Conservation (phyloP, 2,113 vertebrate genomes). For the Gallinago undulata region DNA sequence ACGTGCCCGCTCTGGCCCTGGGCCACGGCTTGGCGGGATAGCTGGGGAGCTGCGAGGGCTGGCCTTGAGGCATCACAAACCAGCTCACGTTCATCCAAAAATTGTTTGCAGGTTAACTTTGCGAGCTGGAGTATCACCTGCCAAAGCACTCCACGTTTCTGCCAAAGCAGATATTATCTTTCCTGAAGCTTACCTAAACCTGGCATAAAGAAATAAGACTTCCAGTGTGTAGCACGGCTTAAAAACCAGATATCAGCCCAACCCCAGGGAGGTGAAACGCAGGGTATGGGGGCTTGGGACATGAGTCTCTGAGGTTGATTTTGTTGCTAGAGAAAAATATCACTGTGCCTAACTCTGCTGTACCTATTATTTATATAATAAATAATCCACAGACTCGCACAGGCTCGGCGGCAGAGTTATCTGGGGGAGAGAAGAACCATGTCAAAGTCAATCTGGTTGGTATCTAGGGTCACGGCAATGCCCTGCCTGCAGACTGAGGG, state of each 20-base stretch:
- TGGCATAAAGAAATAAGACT: not conserved
- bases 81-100: not conserved
- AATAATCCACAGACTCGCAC: not conserved
- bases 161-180: not conserved
- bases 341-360: not conserved
- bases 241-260: not conserved
- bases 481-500: no score
- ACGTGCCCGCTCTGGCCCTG: accelerated
- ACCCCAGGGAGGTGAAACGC: not conserved
- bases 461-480: not conserved
- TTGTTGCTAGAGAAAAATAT: not conserved
- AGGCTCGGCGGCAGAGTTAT: not conserved
- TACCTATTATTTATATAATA: not conserved
- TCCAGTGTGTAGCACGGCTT: not conserved
- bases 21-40: not conserved
- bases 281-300: accelerated
- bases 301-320: not conserved
- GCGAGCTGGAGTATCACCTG: not conserved
- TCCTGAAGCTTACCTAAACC: not conserved
- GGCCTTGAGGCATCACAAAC: not conserved
- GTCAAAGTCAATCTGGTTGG: not conserved
- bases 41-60: not conserved
- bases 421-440: no score
- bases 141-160: not conserved
- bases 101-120: not conserved